Percentiles rank a stretch among this genome's conserved stretches.
phyloP scores from a whole-genome alignment of 1,140 invertebrate species.

The Kradibia gibbosae region DNA sequence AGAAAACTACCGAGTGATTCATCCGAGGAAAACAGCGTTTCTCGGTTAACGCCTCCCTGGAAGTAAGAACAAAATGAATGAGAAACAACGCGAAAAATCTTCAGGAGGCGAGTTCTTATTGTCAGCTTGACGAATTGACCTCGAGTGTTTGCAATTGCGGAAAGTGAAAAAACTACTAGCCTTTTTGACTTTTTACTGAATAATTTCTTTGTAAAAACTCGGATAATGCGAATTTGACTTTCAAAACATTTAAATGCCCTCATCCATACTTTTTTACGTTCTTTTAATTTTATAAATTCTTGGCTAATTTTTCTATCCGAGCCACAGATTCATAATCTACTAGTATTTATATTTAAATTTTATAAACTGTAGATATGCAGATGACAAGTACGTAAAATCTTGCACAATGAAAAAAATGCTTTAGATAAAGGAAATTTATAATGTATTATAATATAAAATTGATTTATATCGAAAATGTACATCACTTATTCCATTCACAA shows the following conservation, averaged over 20 bases:
- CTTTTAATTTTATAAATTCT: not conserved
- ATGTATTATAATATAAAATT: too few species aligned
- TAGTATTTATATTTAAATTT: too few species aligned
- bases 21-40: slow-evolving; percentile 51
- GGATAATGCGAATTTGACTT: slow-evolving; percentile 41
- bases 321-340: not conserved
- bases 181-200: slow-evolving; percentile 13
- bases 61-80: slow-evolving; percentile 30
- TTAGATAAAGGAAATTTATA: too few species aligned
- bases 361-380: too few species aligned
- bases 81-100: slow-evolving; percentile 49
- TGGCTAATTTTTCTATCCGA: not conserved
- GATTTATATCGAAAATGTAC: too few species aligned
- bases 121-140: slow-evolving; percentile 44
- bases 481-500: too few species aligned
- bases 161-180: not conserved
- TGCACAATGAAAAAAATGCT: too few species aligned
- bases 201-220: slow-evolving; percentile 47
- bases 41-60: slow-evolving; percentile 50
- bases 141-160: slow-evolving; percentile 42
- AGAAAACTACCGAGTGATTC: slow-evolving; percentile 39
- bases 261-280: not conserved
- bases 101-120: not conserved
- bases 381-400: too few species aligned
- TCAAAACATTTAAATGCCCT: slow-evolving; percentile 25